Conservation (phyloP, 2,888 invertebrate genomes). For the Harpagoxenus sublaevis region DNA sequence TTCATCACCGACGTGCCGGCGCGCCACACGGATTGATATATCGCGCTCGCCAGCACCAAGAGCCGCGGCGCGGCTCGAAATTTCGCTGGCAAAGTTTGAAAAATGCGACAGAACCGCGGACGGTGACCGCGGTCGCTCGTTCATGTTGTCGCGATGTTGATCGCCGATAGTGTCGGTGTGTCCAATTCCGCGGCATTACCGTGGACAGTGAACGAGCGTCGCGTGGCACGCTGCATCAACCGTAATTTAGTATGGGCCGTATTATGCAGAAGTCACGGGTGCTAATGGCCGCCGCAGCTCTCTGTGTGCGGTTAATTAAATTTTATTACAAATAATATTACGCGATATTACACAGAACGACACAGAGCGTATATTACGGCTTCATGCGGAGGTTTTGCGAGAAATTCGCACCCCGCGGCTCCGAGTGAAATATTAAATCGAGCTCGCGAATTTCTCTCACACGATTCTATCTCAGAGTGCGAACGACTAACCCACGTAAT, state of each 20-base stretch:
- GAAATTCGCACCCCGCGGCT: slow-evolving; percentile 44
- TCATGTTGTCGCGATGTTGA: slow-evolving; percentile 48
- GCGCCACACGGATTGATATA: slow-evolving; percentile 46
- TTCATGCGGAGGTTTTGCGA: slow-evolving; percentile 30
- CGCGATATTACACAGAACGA: slow-evolving; percentile 61
- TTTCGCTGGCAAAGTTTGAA: slow-evolving; percentile 47
- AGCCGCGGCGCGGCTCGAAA: slow-evolving; percentile 30
- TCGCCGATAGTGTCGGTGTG: slow-evolving; percentile 61
- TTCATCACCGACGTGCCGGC: slow-evolving; percentile 35
- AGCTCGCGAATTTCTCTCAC: slow-evolving; percentile 46
- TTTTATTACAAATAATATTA: slow-evolving; percentile 78
- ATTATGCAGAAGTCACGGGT: slow-evolving; percentile 63
- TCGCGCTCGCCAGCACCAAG: background rate
- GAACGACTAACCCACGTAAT: slow-evolving; percentile 62
- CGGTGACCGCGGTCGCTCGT: slow-evolving; percentile 21
- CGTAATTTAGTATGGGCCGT: slow-evolving; percentile 69
- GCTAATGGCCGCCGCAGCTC: slow-evolving; percentile 69
- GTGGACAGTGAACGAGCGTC: slow-evolving; percentile 48
- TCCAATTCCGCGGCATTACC: slow-evolving; percentile 65
- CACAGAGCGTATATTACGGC: slow-evolving; percentile 46
- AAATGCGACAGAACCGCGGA: slow-evolving; percentile 38
- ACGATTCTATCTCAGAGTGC: slow-evolving; percentile 46
- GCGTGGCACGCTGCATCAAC: slow-evolving; percentile 57
- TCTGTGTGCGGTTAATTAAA: slow-evolving; percentile 74
- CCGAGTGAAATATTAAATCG: slow-evolving; percentile 67